Base-by-base conservation (phyloP, 2,888 invertebrate genomes). In the Gari tellinella region DNA sequence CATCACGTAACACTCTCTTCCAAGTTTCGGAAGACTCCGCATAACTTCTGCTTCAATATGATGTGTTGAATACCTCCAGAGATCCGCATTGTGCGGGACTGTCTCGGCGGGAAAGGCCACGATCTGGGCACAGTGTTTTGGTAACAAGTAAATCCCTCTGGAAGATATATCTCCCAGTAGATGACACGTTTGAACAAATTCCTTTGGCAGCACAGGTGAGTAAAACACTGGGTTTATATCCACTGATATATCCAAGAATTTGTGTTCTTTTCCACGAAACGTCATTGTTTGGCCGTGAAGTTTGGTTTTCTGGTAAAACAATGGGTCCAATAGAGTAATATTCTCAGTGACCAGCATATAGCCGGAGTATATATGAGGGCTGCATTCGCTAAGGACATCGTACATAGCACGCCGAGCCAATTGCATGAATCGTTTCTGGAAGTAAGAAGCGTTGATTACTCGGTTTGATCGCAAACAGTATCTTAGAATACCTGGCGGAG, bases 141-240 rank as follows among this genome's bases (percentile, higher is more conserved):
- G 72, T 21, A 73, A 58, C 5, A 67, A 43, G 37, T 66, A 73
- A 31, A 67, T 67, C 4, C 72, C 72, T 14, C 21, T 56, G 10
- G 56, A 14, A 21, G 62, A 17, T 23, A 67, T 51, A 46, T 73
- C 43, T 31, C 43, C 48, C 1, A 73, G 38, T 8, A 62, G n/a
- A 38, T 4, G 12, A 14, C 41, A 58, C 12, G 31, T n/a, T 23
- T 10, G 15, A 1, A 23, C 8, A 1, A 49, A 38, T 17, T 63
- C 41, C 17, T 38, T 1, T 25, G 72, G 72, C 12, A 31, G 43
- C 2, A 25, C n/a, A 19, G n/a, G 43, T 5, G 60, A 31, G 37
- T 51, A 64, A 2, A 73, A 15, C 0, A 73, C 72, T 4, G 72
- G 72, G 38, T 73, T 73, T 2, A 73, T 8, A 23, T 73, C 72